Conservation (phyloP, 1,140 invertebrate genomes). For the Sitodiplosis mosellana region DNA sequence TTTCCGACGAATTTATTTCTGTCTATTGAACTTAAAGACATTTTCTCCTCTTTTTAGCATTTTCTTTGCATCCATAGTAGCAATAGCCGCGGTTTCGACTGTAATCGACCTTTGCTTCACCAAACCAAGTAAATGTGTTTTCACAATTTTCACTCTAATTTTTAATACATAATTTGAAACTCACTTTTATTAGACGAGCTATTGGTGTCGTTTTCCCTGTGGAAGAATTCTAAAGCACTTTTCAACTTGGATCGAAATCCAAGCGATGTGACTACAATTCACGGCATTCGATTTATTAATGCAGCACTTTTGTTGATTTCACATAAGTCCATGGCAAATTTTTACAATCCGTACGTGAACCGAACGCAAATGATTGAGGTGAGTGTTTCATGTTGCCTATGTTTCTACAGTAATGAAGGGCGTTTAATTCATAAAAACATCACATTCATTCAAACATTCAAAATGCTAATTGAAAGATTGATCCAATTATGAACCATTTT, state of each 20-base stretch:
- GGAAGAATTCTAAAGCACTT: slow-evolving; percentile 35
- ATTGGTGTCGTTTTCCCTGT: slow-evolving; percentile 37
- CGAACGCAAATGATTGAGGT: slow-evolving; percentile 39
- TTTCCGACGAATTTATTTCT: no score
- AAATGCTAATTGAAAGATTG: no score
- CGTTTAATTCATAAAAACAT: no score
- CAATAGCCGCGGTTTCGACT: slow-evolving; percentile 18
- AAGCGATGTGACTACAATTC: slow-evolving; percentile 36
- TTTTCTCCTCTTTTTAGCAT: slow-evolving; percentile 10
- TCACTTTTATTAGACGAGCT: slow-evolving; percentile 25
- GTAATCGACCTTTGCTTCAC: slow-evolving; percentile 14
- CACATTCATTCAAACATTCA: no score
- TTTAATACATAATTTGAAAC: not conserved
- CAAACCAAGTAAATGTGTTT: not conserved
- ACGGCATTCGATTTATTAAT: slow-evolving; percentile 41
- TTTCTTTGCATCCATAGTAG: slow-evolving; percentile 21
- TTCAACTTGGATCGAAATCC: slow-evolving; percentile 27
- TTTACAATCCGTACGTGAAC: slow-evolving; percentile 41
- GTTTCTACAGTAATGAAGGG: not conserved
- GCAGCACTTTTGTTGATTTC: slow-evolving; percentile 37
- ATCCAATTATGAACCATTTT: no score
- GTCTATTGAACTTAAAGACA: not conserved
- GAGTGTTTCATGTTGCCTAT: not conserved
- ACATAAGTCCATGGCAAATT: slow-evolving; percentile 45
- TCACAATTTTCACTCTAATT: not conserved